Conservation (phyloP, 1,140 invertebrate genomes). For the Pogonomyrmex californicus region DNA sequence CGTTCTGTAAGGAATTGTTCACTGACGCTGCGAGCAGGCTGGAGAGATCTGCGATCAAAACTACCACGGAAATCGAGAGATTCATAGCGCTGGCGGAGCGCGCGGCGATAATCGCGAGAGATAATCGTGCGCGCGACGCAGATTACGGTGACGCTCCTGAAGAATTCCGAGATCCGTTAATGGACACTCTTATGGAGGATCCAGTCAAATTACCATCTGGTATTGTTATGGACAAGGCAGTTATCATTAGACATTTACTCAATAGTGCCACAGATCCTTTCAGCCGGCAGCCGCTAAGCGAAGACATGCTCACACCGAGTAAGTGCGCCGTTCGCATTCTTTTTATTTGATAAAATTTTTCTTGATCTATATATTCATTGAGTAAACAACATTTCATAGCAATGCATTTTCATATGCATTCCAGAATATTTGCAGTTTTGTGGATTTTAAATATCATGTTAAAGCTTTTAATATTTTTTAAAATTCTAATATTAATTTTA, state of each 20-base stretch:
- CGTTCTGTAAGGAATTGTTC: slow-evolving; percentile 97
- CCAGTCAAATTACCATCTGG: slow-evolving; percentile 98
- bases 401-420: slow-evolving; percentile 82
- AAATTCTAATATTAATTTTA: not conserved
- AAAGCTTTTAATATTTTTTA: not conserved
- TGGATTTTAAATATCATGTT: not conserved
- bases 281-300: slow-evolving; percentile 96
- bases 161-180: slow-evolving; percentile 98
- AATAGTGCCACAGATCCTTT: slow-evolving; percentile 99
- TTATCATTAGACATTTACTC: slow-evolving; percentile 97
- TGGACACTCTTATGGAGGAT: slow-evolving; percentile 99
- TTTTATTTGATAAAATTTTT: slow-evolving; percentile 3
- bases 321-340: slow-evolving; percentile 70
- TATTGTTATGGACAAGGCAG: slow-evolving; percentile 97
- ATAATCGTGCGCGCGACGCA: slow-evolving; percentile 95
- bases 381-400: slow-evolving; percentile 67
- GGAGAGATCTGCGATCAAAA: slow-evolving; percentile 94
- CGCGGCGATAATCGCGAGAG: slow-evolving; percentile 93
- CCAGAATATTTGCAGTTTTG: not conserved
- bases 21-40: slow-evolving; percentile 95
- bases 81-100: slow-evolving; percentile 93
- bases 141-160: slow-evolving; percentile 98
- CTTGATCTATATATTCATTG: not conserved
- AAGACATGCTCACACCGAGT: slow-evolving; percentile 95
- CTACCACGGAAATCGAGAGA: slow-evolving; percentile 92